These are phyloP conservation scores for Alligator sinensis DNA, from an alignment of 2,113 vertebrate species.

Conservation along the genomic window DNA sequence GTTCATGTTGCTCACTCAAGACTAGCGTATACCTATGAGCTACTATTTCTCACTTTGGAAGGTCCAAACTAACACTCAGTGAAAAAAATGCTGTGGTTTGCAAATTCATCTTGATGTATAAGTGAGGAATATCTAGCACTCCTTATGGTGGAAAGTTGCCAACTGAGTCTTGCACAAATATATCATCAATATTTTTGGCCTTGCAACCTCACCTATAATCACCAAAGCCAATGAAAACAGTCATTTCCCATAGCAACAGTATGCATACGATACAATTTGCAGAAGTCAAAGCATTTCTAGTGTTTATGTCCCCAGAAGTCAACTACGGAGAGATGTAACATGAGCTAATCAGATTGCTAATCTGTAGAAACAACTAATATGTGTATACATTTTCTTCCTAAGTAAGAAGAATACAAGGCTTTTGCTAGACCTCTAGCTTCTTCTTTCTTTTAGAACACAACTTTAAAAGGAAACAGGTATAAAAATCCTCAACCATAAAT, in stretches of 20 bases:
- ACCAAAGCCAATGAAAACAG: neutral
- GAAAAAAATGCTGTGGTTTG: neutral
- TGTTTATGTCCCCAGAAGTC: neutral
- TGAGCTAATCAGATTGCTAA: neutral
- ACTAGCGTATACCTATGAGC: slow-evolving; percentile 44
- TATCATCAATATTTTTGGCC: neutral
- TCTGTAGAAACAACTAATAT: neutral
- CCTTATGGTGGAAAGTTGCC: neutral
- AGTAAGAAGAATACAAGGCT: neutral
- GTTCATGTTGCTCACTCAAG: slow-evolving; percentile 61
- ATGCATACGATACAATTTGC: neutral
- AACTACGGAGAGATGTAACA: neutral
- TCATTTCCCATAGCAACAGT: neutral
- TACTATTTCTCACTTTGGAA: slow-evolving; percentile 26
- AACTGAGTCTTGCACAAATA: neutral
- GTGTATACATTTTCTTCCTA: neutral
- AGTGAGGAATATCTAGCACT: neutral
- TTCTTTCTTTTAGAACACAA: neutral
- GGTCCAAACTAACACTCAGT: slow-evolving; percentile 2
- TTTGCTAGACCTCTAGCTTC: neutral
- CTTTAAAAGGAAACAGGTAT: neutral
- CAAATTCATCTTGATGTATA: neutral
- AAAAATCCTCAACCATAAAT: neutral
- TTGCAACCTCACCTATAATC: neutral
- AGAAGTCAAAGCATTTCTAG: neutral